Evolutionary conservation across 2,113 vertebrate species (phyloP).

Genomic region (Orthonyx spaldingii): DNA sequence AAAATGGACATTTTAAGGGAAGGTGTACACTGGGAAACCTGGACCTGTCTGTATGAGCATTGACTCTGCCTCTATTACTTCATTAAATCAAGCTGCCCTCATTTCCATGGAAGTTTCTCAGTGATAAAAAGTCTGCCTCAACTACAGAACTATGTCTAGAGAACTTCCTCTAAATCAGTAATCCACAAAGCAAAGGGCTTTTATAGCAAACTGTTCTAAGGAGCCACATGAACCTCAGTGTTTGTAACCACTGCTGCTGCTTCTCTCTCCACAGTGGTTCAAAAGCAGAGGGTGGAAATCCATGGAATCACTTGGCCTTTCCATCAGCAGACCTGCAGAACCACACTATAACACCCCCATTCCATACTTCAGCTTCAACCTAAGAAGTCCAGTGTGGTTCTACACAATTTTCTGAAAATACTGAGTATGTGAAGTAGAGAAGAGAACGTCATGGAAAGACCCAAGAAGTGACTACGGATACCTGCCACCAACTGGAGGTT

Average conservation of each 20-base stretch:
- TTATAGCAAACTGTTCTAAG: background rate
- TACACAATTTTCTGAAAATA: background rate
- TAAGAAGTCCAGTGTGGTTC: background rate
- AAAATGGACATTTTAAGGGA: background rate
- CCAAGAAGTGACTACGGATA: background rate
- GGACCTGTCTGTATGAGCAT: background rate
- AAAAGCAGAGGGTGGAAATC: background rate
- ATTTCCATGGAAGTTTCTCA: background rate
- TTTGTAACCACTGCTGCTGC: background rate
- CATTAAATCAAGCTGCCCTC: background rate
- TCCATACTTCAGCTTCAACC: background rate
- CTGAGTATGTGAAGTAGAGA: fast-evolving
- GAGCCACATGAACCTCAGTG: background rate
- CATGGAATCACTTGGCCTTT: background rate
- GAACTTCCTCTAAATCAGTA: background rate
- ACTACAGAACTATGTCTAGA: background rate
- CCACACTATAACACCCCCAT: fast-evolving
- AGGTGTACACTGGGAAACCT: background rate
- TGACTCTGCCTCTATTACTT: background rate
- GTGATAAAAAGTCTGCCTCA: background rate
- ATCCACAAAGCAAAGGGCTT: background rate
- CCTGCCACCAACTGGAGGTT: background rate
- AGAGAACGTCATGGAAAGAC: background rate
- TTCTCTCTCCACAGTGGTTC: background rate
- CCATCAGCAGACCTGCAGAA: background rate